phyloP scores from a whole-genome alignment of 2,888 invertebrate species.

The Yponomeuta cagnagella region DNA sequence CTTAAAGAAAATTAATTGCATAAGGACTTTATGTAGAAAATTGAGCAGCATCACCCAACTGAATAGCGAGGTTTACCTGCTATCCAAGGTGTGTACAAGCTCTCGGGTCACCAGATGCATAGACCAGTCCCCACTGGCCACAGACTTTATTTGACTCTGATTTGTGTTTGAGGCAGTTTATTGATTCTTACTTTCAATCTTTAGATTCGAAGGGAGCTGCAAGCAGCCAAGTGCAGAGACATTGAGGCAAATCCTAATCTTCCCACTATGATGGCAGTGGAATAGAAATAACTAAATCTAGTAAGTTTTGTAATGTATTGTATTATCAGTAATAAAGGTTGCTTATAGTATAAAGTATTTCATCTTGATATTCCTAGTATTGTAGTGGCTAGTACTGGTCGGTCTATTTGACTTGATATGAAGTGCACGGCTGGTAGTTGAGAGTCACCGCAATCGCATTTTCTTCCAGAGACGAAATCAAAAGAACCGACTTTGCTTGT shows the following conservation, averaged over 20 bases:
- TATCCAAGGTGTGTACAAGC: too few species aligned
- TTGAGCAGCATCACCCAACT: too few species aligned
- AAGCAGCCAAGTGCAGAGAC: constrained; percentile 88
- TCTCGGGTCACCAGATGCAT: too few species aligned
- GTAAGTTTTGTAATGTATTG: not conserved
- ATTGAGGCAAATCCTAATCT: constrained; percentile 69
- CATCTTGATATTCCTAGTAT: constrained; percentile 18
- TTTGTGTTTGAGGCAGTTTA: not conserved
- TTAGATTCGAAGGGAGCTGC: constrained; percentile 90
- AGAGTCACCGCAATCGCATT: constrained; percentile 75
- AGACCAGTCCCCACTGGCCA: not conserved
- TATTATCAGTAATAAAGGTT: constrained; percentile 3
- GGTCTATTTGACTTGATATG: constrained; percentile 79
- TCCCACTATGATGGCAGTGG: constrained; percentile 48
- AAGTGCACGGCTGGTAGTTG: constrained; percentile 78
- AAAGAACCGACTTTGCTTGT: constrained; percentile 78
- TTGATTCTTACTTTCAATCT: constrained; percentile 19
- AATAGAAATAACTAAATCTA: constrained; percentile 31
- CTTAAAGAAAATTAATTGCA: too few species aligned
- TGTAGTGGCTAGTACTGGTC: constrained; percentile 32
- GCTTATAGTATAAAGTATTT: constrained; percentile 15
- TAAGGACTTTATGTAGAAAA: too few species aligned
- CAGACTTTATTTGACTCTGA: not conserved
- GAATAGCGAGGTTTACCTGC: too few species aligned
- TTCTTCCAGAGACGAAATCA: constrained; percentile 79